These are phyloP conservation scores for Pipra filicauda DNA, from an alignment of 2,113 vertebrate genomes.

Conservation along the genomic window DNA sequence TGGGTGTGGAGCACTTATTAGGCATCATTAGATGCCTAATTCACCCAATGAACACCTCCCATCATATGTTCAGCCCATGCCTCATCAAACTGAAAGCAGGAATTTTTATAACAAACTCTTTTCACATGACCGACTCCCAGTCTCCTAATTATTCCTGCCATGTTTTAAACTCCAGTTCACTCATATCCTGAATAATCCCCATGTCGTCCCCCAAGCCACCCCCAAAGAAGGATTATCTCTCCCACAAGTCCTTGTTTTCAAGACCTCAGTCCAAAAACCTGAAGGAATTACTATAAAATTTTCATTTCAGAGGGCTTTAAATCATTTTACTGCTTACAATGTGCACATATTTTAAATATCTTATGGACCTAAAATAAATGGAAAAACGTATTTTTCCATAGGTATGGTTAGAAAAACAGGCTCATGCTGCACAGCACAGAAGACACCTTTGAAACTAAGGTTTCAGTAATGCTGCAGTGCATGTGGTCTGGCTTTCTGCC, in stretches of 20 bases:
- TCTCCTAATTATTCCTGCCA: not conserved
- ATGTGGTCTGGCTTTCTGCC: not conserved
- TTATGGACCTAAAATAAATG: not conserved
- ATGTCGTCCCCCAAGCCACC: not conserved
- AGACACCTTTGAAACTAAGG: not conserved
- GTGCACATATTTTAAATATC: not conserved
- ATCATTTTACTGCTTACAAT: not conserved
- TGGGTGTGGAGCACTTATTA: not conserved
- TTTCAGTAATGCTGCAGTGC: not conserved
- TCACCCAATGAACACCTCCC: not conserved
- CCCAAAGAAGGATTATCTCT: not conserved
- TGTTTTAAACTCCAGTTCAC: not conserved
- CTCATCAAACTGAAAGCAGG: constrained; percentile 1
- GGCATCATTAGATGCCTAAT: not conserved
- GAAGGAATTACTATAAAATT: not conserved
- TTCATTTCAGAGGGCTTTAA: not conserved
- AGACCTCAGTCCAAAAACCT: not conserved
- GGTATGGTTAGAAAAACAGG: not conserved
- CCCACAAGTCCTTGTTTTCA: not conserved
- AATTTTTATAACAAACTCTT: constrained; percentile 26
- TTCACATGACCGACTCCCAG: not conserved
- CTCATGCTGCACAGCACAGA: not conserved
- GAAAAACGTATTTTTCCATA: not conserved
- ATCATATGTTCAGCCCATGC: not conserved
- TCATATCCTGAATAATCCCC: not conserved